phyloP scores from a whole-genome alignment of 2,113 vertebrate species.

The Rattus norvegicus region GRCr8 NC_086033.1:15659501-15660000 shows the following conservation, averaged over 20 bases:
- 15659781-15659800: not conserved
- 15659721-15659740: not conserved
- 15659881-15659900: not conserved
- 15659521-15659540: not conserved
- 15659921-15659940: not conserved
- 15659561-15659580: not conserved
- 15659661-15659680: not conserved
- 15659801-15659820: not conserved
- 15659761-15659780: not conserved
- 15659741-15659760: not conserved
- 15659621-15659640: too few species aligned
- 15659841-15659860: not conserved
- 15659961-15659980: not conserved
- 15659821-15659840: not conserved
- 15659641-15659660: not conserved
- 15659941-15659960: not conserved
- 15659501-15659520: not conserved
- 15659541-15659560: not conserved
- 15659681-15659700: not conserved
- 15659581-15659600: too few species aligned
- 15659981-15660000: conserved; percentile 63
- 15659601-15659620: not conserved
- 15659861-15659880: not conserved
- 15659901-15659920: not conserved
- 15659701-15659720: not conserved